A percentile compares a stretch with the other conserved stretches of the same genome.
Conservation (phyloP, 2,888 invertebrate species). For the Epinotia demarniana region DNA sequence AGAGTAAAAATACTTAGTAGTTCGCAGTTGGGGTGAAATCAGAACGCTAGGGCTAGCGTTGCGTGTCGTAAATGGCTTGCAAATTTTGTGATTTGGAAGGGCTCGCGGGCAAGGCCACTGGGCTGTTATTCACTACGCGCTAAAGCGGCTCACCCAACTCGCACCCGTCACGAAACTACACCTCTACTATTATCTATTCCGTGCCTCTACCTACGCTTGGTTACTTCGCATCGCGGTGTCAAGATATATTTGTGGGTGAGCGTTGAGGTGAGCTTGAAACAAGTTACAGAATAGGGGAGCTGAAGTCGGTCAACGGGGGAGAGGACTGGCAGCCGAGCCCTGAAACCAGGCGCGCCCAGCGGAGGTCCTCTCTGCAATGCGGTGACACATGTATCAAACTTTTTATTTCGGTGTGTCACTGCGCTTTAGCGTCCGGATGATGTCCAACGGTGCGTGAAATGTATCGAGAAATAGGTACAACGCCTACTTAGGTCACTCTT, state of each 20-base stretch:
- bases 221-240: too few species aligned
- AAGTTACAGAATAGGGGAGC: too few species aligned
- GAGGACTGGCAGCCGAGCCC: conserved; percentile 75
- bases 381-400: conserved; percentile 58
- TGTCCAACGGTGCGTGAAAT: neutral
- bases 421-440: neutral
- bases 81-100: conserved; percentile 66
- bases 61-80: conserved; percentile 64
- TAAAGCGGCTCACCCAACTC: too few species aligned
- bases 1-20: neutral
- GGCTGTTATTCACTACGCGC: too few species aligned
- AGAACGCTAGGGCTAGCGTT: conserved; percentile 46
- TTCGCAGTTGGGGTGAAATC: conserved; percentile 32
- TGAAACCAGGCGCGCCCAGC: conserved; percentile 75
- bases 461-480: neutral
- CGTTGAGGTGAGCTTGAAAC: too few species aligned
- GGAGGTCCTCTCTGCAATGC: conserved; percentile 79
- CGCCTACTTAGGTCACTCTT: neutral
- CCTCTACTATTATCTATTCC: too few species aligned
- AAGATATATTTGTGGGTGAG: too few species aligned
- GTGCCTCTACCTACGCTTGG: too few species aligned
- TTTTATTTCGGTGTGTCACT: neutral
- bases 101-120: conserved; percentile 67
- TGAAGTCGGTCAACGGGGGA: conserved; percentile 79
- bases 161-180: too few species aligned